A percentile compares a stretch with the other conserved stretches of the same genome.
Evolutionary conservation across 2,888 invertebrate genomes (phyloP).

Genomic region (Marasmarcha lunaedactyla): DNA sequence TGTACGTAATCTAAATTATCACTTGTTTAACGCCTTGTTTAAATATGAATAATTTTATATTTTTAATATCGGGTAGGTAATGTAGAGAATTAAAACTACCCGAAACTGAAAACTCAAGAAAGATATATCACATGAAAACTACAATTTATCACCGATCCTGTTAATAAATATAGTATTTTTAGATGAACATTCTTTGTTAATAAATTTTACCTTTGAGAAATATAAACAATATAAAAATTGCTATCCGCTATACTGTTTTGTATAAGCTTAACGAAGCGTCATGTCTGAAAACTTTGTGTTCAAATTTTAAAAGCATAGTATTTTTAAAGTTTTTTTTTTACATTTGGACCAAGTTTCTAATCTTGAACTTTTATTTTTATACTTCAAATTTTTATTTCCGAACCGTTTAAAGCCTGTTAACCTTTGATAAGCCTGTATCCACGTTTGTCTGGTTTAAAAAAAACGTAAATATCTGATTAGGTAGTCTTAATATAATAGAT

Average conservation of each 20-base stretch:
- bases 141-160: constrained; percentile 1
- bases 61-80: no score
- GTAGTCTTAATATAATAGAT: neutral
- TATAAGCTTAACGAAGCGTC: constrained; percentile 38
- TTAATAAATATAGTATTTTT: constrained; percentile 52
- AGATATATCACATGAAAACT: neutral
- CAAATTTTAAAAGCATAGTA: constrained; percentile 12
- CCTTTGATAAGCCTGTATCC: constrained; percentile 28
- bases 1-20: no score
- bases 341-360: constrained; percentile 42
- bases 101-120: neutral
- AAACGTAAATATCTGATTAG: no score
- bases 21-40: neutral
- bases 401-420: constrained; percentile 24
- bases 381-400: constrained; percentile 22
- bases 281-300: constrained; percentile 30
- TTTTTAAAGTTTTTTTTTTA: constrained; percentile 20
- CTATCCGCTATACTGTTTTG: constrained; percentile 28
- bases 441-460: neutral
- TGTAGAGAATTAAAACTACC: neutral
- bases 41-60: neutral
- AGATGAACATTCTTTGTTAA: constrained; percentile 62
- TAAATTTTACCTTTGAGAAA: constrained; percentile 40
- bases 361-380: constrained; percentile 30
- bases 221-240: constrained; percentile 15